phyloP scores from a whole-genome alignment of 2,113 vertebrate species.

The Strigops habroptila region DNA sequence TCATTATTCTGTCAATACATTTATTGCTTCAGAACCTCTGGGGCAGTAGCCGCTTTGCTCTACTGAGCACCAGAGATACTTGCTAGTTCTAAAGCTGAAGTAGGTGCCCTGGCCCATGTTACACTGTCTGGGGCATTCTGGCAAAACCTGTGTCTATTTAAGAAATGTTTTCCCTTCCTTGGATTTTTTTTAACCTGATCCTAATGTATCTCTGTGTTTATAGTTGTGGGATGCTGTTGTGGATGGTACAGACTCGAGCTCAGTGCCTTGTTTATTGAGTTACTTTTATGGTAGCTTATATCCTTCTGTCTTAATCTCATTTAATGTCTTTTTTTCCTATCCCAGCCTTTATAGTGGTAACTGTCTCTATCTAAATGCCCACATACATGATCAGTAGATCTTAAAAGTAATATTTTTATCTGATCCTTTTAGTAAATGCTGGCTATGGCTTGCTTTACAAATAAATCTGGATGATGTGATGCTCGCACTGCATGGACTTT shows the following conservation, averaged over 20 bases:
- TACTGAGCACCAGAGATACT: background rate
- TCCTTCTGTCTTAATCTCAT: slow-evolving; percentile 35
- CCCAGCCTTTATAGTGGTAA: background rate
- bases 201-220: background rate
- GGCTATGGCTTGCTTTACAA: background rate
- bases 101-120: background rate
- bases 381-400: slow-evolving; percentile 20
- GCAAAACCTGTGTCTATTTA: background rate
- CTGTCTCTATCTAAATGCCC: slow-evolving; percentile 14
- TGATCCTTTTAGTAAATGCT: background rate
- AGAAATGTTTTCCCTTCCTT: background rate
- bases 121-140: background rate
- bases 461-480: background rate
- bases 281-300: slow-evolving; percentile 21
- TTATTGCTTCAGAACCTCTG: slow-evolving; percentile 50
- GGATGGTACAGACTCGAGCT: background rate
- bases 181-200: background rate
- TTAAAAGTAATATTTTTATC: background rate
- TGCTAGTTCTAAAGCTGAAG: background rate
- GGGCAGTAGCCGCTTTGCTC: slow-evolving; percentile 20
- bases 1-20: slow-evolving; percentile 33
- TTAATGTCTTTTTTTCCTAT: background rate
- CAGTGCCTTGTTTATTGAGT: slow-evolving; percentile 16
- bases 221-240: background rate
- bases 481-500: background rate